Base-by-base conservation (phyloP, 2,888 invertebrate genomes). In the Unio pictorum region DNA sequence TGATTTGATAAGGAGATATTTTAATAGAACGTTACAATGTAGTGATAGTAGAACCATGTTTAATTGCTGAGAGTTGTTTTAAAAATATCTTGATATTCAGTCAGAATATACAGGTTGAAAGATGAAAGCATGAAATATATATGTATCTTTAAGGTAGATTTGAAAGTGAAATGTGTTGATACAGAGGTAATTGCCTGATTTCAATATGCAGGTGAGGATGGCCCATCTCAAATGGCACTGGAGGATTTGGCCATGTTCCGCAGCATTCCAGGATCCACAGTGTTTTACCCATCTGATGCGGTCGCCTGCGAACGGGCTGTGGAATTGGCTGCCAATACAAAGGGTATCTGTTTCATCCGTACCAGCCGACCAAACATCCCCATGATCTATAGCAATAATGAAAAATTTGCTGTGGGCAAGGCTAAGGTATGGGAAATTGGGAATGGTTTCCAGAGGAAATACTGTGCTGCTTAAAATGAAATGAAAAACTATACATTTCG, bases 201-300 rank as follows among this genome's bases (percentile, higher is more conserved):
- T 45, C 45, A 18, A 23, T 28, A 30, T 60, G 1, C 79, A 91
- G 91, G 91, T 55, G 98, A 98, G 91, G 99, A 99, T 91, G 99
- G 99, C 0, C 99, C 99, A 26, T 96, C 96, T 69, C 99, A 99
- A 92, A 99, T 99, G 99, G 99, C 97, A 6, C 92, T 99, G n/a
- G 99, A 99, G 91, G 99, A 99, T 91, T 90, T 99, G 71, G 96
- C 97, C 1, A 93, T 99, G 93, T 99, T 99, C 94, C 93, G 99
- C 60, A 91, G 95, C 6, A 93, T 99, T 78, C 97, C 98, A 67
- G 91, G 91, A n/a, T 89, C 92, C 56, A 93, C 93, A 4, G 93
- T 94, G 23, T 93, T 94, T 89, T 94, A 94, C 84, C 94, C 94
- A 2, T 91, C 94, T 58, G 99, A 99, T 91, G 99, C 98, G 0